These are phyloP conservation scores for Proisotoma minuta DNA, from an alignment of 2,888 invertebrate genomes.

Conservation along the genomic window DNA sequence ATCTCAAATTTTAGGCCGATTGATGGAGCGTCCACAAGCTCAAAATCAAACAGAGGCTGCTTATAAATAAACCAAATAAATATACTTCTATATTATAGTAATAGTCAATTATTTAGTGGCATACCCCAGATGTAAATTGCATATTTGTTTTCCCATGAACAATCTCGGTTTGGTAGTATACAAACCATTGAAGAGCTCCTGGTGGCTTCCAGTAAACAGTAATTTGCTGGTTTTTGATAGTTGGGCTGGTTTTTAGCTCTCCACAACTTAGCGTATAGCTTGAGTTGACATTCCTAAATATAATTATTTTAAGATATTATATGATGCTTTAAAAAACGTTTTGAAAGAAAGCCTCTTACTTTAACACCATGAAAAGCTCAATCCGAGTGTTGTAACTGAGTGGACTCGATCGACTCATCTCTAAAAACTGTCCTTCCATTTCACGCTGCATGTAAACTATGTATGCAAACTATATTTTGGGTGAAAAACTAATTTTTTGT, in stretches of 20 bases:
- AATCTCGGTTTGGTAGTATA: conserved; percentile 34
- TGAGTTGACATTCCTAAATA: conserved; percentile 5
- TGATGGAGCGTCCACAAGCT: background rate
- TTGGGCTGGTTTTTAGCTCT: conserved; percentile 28
- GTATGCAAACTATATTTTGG: no score
- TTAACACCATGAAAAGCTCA: conserved; percentile 37
- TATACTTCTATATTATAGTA: background rate
- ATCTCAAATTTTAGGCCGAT: conserved; percentile 10
- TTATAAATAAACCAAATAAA: background rate
- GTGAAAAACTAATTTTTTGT: no score
- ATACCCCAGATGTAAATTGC: conserved; percentile 12
- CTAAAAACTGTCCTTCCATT: background rate
- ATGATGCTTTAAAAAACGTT: background rate
- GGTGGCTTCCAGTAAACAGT: conserved; percentile 34
- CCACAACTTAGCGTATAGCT: conserved; percentile 8
- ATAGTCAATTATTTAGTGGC: background rate
- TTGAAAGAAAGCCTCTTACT: conserved; percentile 20
- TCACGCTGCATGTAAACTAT: no score
- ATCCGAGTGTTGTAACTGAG: conserved; percentile 23
- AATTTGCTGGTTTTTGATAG: conserved; percentile 17
- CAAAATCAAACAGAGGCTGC: conserved; percentile 1
- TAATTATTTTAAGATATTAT: background rate
- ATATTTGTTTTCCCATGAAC: conserved; percentile 32
- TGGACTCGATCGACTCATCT: no score
- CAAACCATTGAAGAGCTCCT: conserved; percentile 32